A percentile compares a stretch with the other conserved stretches of the same genome.
Evolutionary conservation across 92 coral and sea anemone species (phyloP).

Genomic region (Isaurus tuberculatus): DNA sequence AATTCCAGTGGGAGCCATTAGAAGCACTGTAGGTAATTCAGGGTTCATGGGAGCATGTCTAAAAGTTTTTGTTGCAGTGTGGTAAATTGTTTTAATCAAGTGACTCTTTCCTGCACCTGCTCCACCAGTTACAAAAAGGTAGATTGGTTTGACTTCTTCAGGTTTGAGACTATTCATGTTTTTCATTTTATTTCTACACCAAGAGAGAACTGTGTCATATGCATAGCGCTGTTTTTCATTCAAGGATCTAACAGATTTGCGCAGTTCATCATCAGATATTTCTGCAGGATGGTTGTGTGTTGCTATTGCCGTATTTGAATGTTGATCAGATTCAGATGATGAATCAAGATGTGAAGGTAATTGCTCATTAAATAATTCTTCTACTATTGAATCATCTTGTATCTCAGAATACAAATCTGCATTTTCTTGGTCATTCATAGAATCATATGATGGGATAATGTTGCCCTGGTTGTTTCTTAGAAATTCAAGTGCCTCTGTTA

Average conservation of each 20-base stretch:
- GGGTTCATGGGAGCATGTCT: constrained; percentile 49
- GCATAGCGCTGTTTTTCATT: constrained; percentile 56
- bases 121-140: constrained; percentile 60
- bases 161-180: constrained; percentile 16
- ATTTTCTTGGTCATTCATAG: constrained; percentile 77
- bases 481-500: constrained; percentile 63
- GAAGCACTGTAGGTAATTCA: constrained; percentile 65
- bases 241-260: constrained; percentile 68
- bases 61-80: constrained; percentile 46
- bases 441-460: constrained; percentile 54
- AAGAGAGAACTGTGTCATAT: constrained; percentile 58
- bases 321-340: constrained; percentile 25
- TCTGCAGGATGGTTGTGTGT: constrained; percentile 68
- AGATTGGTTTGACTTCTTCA: constrained; percentile 44
- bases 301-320: constrained; percentile 26
- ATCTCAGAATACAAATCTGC: constrained; percentile 47
- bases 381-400: constrained; percentile 46
- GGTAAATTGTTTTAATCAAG: constrained; percentile 58
- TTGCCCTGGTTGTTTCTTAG: constrained; percentile 60
- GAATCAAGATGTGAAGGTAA: constrained; percentile 54
- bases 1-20: constrained; percentile 76
- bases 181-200: constrained; percentile 65
- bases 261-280: constrained; percentile 68
- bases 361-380: constrained; percentile 63
- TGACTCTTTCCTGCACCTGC: constrained; percentile 60